Evolutionary conservation across 2,888 invertebrate species (phyloP).

Genomic region (Portevinia maculata): DNA sequence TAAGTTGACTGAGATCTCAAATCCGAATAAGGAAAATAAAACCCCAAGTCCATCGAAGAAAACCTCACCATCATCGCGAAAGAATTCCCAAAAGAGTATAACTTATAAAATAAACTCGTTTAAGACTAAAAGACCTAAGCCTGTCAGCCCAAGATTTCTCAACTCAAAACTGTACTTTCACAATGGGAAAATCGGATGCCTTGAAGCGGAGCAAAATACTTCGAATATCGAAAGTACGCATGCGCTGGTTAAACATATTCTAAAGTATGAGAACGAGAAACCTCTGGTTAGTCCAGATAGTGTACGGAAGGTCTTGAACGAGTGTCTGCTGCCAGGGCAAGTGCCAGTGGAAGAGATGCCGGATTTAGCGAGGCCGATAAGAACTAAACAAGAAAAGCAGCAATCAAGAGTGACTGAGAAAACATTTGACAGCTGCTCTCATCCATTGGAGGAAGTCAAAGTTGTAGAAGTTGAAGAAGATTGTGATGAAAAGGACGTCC

Average conservation of each 20-base stretch:
- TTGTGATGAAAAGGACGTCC: constrained; percentile 80
- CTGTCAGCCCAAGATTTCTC: constrained; percentile 79
- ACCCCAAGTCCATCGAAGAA: constrained; percentile 78
- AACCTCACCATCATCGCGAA: constrained; percentile 65
- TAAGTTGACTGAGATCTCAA: constrained; percentile 62
- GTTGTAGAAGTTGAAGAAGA: constrained; percentile 48
- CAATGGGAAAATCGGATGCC: constrained; percentile 82
- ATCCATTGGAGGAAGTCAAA: constrained; percentile 64
- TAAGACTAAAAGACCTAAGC: constrained; percentile 76
- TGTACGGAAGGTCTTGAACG: constrained; percentile 79
- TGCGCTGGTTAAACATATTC: constrained; percentile 82
- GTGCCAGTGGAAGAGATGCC: constrained; percentile 77
- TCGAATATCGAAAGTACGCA: constrained; percentile 82
- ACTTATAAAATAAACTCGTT: constrained; percentile 82
- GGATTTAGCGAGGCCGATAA: constrained; percentile 72
- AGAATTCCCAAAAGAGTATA: constrained; percentile 75
- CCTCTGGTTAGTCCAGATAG: constrained; percentile 82
- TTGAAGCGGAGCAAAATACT: constrained; percentile 80
- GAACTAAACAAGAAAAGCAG: constrained; percentile 39
- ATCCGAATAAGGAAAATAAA: constrained; percentile 80
- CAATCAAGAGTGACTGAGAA: constrained; percentile 73
- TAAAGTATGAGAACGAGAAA: constrained; percentile 81
- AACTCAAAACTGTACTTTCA: constrained; percentile 82
- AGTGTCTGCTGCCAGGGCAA: constrained; percentile 70
- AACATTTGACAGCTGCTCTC: constrained; percentile 76